Base-by-base conservation (phyloP, 2,888 invertebrate genomes). In the Acleris laterana region DNA sequence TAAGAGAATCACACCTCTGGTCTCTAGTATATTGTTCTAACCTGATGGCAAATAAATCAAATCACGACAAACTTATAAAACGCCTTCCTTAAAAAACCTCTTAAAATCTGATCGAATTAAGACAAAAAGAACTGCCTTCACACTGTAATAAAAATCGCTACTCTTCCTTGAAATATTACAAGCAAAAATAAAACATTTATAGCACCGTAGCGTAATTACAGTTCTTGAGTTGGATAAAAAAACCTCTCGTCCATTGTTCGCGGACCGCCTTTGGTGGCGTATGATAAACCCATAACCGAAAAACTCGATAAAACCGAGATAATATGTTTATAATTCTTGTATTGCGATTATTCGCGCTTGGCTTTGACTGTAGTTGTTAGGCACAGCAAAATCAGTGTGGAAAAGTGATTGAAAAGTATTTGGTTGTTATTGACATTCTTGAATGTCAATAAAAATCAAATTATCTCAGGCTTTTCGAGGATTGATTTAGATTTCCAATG, bases 321-420 rank as follows among this genome's bases (percentile, higher is more conserved):
- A 76, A 77, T 76, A 71, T 69, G 70, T 78, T 82, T 74, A 69
- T 71, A 80, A 72, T 70, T 70, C 71, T 76, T 74, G 80, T 75
- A 77, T 83, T 78, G 82, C 84, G 83, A 87, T 89, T 88, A 84
- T 89, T 87, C 88, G 83, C 88, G 87, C 87, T 82, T 80, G 66
- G 70, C 68, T 66, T 44, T 55, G 64, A 62, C 7, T 9, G 32
- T 55, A 61, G 53, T 17, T 20, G 48, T 0, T 11, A 5, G 38
- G 52, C 9, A 61, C 62, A 56, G 62, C 46, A 2, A 28, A 11
- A 46, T 68, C 59, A 68, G 19, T 50, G 20, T 13, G 5, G 5
- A 19, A 19, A 19, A 46, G 4, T 11, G 32, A 9, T 1, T 32
- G 11, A 11, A 11, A 32, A 3, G 9, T 9, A 25, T 5, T 25